Conservation (phyloP, 2,113 vertebrate genomes). For the Austrofundulus limnaeus region DNA sequence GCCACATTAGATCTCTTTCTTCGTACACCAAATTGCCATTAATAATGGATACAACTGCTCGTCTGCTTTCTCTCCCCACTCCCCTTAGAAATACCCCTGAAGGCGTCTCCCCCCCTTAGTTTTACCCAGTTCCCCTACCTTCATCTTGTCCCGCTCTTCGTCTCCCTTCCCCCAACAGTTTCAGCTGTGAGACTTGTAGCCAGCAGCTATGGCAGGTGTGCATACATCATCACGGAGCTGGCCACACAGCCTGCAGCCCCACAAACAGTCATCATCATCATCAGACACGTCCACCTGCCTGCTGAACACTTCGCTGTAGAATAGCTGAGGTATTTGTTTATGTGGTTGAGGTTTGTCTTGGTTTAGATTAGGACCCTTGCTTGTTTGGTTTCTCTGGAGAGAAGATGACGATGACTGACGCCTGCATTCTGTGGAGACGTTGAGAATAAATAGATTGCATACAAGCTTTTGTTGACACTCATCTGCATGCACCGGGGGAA, state of each 20-base stretch:
- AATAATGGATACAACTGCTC: constrained; percentile 79
- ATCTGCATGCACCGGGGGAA: constrained; percentile 24
- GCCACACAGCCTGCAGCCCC: constrained; percentile 65
- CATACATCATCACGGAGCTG: constrained; percentile 63
- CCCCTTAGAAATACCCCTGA: constrained; percentile 52
- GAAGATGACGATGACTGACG: constrained; percentile 45
- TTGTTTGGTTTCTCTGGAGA: constrained; percentile 32
- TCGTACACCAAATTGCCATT: constrained; percentile 73
- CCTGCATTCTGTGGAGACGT: constrained; percentile 23
- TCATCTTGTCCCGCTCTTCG: constrained; percentile 32
- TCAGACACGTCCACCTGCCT: constrained; percentile 53
- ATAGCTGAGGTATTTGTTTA: constrained; percentile 17
- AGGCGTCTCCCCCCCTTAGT: constrained; percentile 39
- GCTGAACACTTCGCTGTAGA: constrained; percentile 15
- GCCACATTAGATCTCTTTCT: constrained; percentile 80
- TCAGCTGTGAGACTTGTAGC: constrained; percentile 57
- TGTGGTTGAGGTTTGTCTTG: constrained; percentile 1
- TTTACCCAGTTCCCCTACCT: constrained; percentile 24
- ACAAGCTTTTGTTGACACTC: constrained; percentile 34
- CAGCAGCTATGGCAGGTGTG: constrained; percentile 68
- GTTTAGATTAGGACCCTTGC: constrained; percentile 25
- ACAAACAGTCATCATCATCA: constrained; percentile 51
- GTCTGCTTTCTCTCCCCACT: constrained; percentile 52
- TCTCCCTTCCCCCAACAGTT: constrained; percentile 23
- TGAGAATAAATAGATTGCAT: constrained; percentile 19